Conservation (phyloP, 2,888 invertebrate species). For the Therioaphis trifolii region DNA sequence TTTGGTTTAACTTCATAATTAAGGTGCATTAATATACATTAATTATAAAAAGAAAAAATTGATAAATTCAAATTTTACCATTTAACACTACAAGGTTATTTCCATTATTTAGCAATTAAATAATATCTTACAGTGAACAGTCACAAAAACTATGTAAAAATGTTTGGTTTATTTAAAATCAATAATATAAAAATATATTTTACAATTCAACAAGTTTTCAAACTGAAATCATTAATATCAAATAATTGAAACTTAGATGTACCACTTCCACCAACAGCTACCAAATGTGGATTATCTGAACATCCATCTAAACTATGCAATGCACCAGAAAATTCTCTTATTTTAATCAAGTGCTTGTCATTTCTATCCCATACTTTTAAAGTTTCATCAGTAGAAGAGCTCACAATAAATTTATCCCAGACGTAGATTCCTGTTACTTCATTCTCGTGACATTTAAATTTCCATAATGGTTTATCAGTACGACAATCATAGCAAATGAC, state of each 20-base stretch:
- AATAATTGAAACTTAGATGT: slow-evolving; percentile 60
- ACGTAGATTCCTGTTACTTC: slow-evolving; percentile 83
- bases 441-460: slow-evolving; percentile 81
- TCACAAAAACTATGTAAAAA: background rate
- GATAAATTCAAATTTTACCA: no score
- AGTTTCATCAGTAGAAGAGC: slow-evolving; percentile 82
- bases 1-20: no score
- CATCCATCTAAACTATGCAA: slow-evolving; percentile 80
- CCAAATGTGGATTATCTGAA: slow-evolving; percentile 84
- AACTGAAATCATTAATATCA: slow-evolving; percentile 57
- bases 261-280: slow-evolving; percentile 83
- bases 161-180: slow-evolving; percentile 17
- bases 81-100: no score
- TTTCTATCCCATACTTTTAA: slow-evolving; percentile 85
- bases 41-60: no score
- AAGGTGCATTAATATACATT: no score
- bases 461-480: slow-evolving; percentile 75
- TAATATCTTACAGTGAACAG: no score
- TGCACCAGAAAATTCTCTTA: slow-evolving; percentile 71
- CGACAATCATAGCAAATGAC: slow-evolving; percentile 73
- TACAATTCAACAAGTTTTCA: slow-evolving; percentile 48
- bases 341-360: slow-evolving; percentile 67
- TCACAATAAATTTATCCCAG: slow-evolving; percentile 73
- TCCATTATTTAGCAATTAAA: no score
- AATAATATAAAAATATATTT: background rate